Conservation (phyloP, 2,888 invertebrate species). For the Cremastobaeus sp. region DNA sequence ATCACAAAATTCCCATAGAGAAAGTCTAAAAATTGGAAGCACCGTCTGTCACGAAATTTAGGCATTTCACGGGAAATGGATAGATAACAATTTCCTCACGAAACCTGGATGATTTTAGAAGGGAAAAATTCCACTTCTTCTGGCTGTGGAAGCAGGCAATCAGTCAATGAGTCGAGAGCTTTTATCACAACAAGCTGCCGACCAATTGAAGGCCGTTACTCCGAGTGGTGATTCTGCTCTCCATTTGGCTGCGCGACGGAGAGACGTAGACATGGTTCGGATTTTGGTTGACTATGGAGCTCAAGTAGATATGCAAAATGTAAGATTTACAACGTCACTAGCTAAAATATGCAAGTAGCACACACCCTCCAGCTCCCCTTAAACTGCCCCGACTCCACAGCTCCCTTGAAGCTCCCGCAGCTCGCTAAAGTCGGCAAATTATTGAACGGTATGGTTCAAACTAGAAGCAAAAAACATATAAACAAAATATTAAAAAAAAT, state of each 20-base stretch:
- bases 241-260: slow-evolving; percentile 94
- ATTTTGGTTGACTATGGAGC: slow-evolving; percentile 96
- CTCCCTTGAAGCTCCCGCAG: too few species aligned
- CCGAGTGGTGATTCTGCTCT: slow-evolving; percentile 93
- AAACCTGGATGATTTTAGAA: slow-evolving; percentile 82
- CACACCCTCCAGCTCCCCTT: too few species aligned
- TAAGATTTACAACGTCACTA: slow-evolving; percentile 77
- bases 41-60: too few species aligned
- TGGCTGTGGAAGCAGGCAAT: slow-evolving; percentile 97
- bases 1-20: not conserved
- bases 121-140: slow-evolving; percentile 94
- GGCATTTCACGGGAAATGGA: too few species aligned
- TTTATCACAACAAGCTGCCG: slow-evolving; percentile 90
- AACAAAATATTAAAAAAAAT: too few species aligned
- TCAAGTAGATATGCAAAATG: slow-evolving; percentile 93
- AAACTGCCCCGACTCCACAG: too few species aligned
- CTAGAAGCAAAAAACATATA: too few species aligned
- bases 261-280: slow-evolving; percentile 95
- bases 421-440: too few species aligned
- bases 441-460: too few species aligned
- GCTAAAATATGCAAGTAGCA: too few species aligned
- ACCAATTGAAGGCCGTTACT: slow-evolving; percentile 90
- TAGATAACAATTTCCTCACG: not conserved
- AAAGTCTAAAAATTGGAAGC: too few species aligned
- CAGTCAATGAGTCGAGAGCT: slow-evolving; percentile 96